Evolutionary conservation across 2,113 vertebrate species (phyloP).

Genomic region (Alaudala cheleensis): DNA sequence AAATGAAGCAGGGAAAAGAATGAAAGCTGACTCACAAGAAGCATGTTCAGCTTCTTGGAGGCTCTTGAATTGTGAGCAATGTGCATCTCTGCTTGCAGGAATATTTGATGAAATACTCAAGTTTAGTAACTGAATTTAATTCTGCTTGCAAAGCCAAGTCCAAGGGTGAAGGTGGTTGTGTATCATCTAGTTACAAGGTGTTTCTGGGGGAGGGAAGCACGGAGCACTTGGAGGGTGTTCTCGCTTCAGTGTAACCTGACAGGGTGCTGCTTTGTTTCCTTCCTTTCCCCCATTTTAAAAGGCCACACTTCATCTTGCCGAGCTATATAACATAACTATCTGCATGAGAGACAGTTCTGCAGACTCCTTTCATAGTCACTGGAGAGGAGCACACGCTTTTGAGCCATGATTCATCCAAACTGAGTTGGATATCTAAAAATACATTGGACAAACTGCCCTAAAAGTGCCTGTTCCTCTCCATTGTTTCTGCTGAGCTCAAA

Average conservation of each 20-base stretch:
- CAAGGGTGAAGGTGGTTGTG: neutral
- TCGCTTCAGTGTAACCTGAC: fast-evolving
- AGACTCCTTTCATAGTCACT: slow-evolving; percentile 20
- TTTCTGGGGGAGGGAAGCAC: neutral
- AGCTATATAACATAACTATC: neutral
- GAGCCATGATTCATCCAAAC: neutral
- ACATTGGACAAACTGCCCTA: neutral
- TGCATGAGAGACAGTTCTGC: neutral
- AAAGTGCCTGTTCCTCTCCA: slow-evolving; percentile 10
- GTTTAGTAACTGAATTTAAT: neutral
- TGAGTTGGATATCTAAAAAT: slow-evolving; percentile 16
- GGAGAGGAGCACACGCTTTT: neutral
- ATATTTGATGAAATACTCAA: neutral
- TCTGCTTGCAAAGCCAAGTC: neutral
- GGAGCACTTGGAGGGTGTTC: neutral
- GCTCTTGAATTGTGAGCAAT: fast-evolving
- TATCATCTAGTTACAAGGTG: neutral
- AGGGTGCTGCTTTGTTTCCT: neutral
- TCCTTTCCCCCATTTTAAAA: neutral
- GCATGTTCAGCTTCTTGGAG: neutral
- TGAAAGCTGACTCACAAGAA: neutral
- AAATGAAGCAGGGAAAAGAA: neutral
- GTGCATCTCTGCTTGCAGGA: neutral
- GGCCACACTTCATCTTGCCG: neutral
- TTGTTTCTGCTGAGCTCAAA: slow-evolving; percentile 33